Evolutionary conservation across 1,140 invertebrate species (phyloP), one percentile per base, ranked within the genome.

Genomic region (Ips nitidus): DNA sequence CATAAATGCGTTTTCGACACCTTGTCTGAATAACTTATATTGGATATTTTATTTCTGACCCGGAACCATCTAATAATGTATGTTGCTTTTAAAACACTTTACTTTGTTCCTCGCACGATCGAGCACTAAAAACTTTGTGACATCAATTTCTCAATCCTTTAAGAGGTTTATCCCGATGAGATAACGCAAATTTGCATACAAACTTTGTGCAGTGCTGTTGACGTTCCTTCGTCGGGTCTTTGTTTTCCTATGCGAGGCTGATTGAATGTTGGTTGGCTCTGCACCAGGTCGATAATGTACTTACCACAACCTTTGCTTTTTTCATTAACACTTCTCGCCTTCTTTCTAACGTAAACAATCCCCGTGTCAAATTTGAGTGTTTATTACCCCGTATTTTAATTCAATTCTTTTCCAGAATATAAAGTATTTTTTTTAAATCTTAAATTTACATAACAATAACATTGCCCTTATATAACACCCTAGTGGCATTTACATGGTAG

Each of bases 131-230:
- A 64, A 64, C 47, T 66, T 66, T 66, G 56, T 43, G 41, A 56
- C 42, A 41, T 22, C 64, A 66, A 66, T 53, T 66, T 66, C 52
- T 37, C 52, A 40, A 57, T 66, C 57, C 22, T 66, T 42, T 66
- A 66, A 57, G 52, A 57, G 55, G 55, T 66, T 66, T 57, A 66
- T 66, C 56, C 55, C 43, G 64, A 66, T 66, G 64, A 66, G 64
- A 66, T 66, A 66, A 57, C 64, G 52, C 52, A 41, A 66, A 66
- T 66, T 66, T 66, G 53, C 64, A 66, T 66, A 66, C 64, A 57
- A 66, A 66, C 52, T 66, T 66, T 57, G 52, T 57, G 64, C 41
- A 57, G 52, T 57, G 55, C 43, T 66, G 52, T 56, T 66, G 52
- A 47, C 52, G 41, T 43, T 66, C 64, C 57, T 66, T 7, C 57